Conservation (phyloP, 2,888 invertebrate species). For the Frankliniella intonsa region DNA sequence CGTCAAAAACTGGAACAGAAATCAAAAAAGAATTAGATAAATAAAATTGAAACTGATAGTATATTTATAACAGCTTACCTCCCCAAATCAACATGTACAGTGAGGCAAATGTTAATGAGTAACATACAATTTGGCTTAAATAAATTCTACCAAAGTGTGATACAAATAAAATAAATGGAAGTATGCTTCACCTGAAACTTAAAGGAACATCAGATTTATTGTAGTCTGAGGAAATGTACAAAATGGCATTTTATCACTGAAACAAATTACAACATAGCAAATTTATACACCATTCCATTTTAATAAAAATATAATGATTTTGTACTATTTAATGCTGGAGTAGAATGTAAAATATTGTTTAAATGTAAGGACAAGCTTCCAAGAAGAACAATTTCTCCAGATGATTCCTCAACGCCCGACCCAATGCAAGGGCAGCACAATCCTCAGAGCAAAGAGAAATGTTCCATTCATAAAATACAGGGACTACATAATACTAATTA, state of each 20-base stretch:
- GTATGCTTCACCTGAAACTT: neutral
- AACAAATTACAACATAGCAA: neutral
- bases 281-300: neutral
- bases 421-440: too few species aligned
- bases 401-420: too few species aligned
- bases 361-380: too few species aligned
- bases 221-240: neutral
- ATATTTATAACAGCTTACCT: neutral
- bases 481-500: too few species aligned
- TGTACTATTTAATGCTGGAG: neutral
- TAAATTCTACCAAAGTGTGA: too few species aligned
- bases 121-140: too few species aligned
- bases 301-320: neutral
- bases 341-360: neutral
- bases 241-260: neutral
- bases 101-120: too few species aligned
- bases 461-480: too few species aligned
- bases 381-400: too few species aligned
- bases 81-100: too few species aligned
- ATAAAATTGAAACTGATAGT: neutral
- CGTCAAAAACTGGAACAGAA: neutral
- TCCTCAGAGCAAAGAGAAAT: too few species aligned
- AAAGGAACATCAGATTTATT: neutral
- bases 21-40: neutral
- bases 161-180: too few species aligned